Percentiles rank a stretch among this genome's conserved stretches.
These are phyloP conservation scores for Lacanobia oleracea DNA, from an alignment of 2,888 invertebrate genomes.

Conservation along the genomic window DNA sequence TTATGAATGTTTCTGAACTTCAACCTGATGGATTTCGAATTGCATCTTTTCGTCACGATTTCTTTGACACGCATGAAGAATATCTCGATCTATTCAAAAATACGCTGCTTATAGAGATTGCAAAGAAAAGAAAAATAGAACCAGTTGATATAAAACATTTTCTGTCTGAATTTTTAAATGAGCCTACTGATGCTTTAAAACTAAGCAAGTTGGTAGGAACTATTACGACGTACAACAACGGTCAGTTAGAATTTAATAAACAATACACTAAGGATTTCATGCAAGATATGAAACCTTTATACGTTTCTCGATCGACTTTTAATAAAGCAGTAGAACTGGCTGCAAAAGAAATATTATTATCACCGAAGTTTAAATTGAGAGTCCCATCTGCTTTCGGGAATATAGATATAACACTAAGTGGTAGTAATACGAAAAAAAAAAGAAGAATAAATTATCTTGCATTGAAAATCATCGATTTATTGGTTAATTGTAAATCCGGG, in stretches of 20 bases:
- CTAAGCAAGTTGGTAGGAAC: conserved; percentile 43
- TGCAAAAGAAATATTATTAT: conserved; percentile 26
- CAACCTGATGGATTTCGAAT: conserved; percentile 22
- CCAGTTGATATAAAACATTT: neutral
- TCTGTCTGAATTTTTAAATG: neutral
- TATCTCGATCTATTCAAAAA: conserved; percentile 37
- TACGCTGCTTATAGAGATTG: conserved; percentile 11
- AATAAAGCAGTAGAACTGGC: conserved; percentile 27
- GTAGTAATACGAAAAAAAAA: conserved; percentile 23
- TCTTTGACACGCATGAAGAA: conserved; percentile 40
- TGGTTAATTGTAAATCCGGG: neutral
- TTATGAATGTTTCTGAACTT: conserved; percentile 39
- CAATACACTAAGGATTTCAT: conserved; percentile 1
- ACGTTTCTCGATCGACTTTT: conserved; percentile 16
- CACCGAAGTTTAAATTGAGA: conserved; percentile 25
- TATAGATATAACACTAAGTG: conserved; percentile 39
- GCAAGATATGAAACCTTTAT: conserved; percentile 5
- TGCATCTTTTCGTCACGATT: conserved; percentile 33
- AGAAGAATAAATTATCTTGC: conserved; percentile 2
- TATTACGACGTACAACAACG: conserved; percentile 28
- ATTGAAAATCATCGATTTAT: neutral
- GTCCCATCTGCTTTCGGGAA: conserved; percentile 55
- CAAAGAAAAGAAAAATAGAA: neutral
- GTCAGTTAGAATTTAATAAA: conserved; percentile 25
- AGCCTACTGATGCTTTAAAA: neutral